Evolutionary conservation across 1,140 invertebrate genomes (phyloP).

Genomic region (Drosophila nebulosa): DNA sequence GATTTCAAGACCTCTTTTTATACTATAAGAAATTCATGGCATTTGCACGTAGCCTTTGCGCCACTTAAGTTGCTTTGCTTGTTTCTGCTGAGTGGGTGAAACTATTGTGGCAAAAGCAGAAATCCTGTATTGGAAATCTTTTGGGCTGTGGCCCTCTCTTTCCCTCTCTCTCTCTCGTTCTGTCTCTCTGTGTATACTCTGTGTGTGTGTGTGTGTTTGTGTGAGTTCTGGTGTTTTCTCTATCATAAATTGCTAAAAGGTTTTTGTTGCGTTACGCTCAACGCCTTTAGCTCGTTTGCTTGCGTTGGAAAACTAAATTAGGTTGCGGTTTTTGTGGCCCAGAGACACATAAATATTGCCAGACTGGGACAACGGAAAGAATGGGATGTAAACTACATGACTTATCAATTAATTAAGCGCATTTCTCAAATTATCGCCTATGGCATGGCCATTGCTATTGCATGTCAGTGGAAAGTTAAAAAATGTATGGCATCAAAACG

Average conservation of each 20-base stretch:
- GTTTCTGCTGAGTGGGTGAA: conserved; percentile 50
- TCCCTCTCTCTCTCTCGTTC: background rate
- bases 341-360: conserved; percentile 61
- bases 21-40: conserved; percentile 73
- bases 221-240: conserved; percentile 13
- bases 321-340: conserved; percentile 39
- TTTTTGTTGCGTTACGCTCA: conserved; percentile 48
- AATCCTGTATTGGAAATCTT: conserved; percentile 39
- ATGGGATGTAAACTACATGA: conserved; percentile 42
- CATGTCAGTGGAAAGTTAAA: conserved; percentile 60
- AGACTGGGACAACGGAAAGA: background rate
- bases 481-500: conserved; percentile 13
- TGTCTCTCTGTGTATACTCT: background rate
- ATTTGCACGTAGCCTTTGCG: conserved; percentile 57
- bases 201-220: background rate
- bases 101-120: conserved; percentile 12
- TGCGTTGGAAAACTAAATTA: conserved; percentile 58
- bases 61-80: conserved; percentile 71
- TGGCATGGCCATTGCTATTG: conserved; percentile 19
- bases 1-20: conserved; percentile 64
- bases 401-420: conserved; percentile 71
- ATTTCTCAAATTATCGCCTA: conserved; percentile 74
- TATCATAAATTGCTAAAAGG: conserved; percentile 69
- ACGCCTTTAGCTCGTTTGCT: conserved; percentile 50
- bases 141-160: conserved; percentile 4